Base-by-base conservation (phyloP, 2,888 invertebrate species). In the Agonopterix arenella region DNA sequence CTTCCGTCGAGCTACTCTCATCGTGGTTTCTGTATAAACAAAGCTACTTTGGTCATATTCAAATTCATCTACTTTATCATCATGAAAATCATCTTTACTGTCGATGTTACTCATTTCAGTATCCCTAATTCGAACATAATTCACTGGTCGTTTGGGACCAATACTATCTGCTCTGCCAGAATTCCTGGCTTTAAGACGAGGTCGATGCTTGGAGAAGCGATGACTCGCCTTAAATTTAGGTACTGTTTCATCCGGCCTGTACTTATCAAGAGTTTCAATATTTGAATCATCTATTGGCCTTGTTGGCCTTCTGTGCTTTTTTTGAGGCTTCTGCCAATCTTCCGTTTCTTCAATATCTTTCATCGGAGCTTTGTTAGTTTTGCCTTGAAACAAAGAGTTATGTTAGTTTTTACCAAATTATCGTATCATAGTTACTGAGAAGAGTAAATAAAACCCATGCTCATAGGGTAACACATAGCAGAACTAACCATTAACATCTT, bases 1-100 rank as follows among this genome's bases (percentile, higher is more conserved):
- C 49, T 76, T 83, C 53, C 82, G 69, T 46, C 73, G 68, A 5
- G 59, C 57, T 7, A 36, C 48, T 57, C 64, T 74, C 11, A 66
- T 68, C 1, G 68, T 70, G 5, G 60, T 69, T 11, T 54, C 60
- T 57, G 61, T 67, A 36, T 49, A 51, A 10, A 51, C 43, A 62
- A 58, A 18, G 60, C 61, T 48, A 63, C 54, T 60, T 47, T 59
- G n/a, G 40, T 68, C 62, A 46, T 62, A 57, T 45, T 58, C 56
- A 54, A 64, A 59, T 42, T 64, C 63, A 38, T 66, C 51, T 8
- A 4, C 13, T 36, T 50, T 45, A 13, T 28, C 13, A 10, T 50
- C 50, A 13, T 16, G 42, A 28, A 13, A 28, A 36, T 46, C 52
- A 13, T 62, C 60, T 43, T 60, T 68, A 36, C 54, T 55, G 48